Conservation (phyloP, 1,140 invertebrate genomes). For the Plodia interpunctella region DNA sequence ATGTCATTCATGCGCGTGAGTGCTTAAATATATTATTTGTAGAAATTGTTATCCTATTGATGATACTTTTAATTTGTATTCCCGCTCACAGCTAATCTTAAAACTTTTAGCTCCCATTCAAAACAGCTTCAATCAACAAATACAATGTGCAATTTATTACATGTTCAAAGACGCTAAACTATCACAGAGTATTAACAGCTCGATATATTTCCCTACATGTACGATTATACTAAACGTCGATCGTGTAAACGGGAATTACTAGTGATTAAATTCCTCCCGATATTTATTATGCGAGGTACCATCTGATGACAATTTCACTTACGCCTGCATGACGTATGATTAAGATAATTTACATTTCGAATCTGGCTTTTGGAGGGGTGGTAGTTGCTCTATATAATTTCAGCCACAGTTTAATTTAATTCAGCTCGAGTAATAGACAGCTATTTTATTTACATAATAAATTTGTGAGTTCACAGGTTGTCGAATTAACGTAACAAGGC, state of each 20-base stretch:
- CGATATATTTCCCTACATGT: not conserved
- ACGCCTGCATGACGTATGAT: constrained; percentile 27
- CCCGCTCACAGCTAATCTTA: no score
- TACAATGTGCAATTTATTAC: no score
- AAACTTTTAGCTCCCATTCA: no score
- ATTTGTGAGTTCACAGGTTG: no score
- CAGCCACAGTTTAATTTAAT: not conserved
- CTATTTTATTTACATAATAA: constrained; percentile 1
- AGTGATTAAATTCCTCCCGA: constrained; percentile 56
- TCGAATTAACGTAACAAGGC: no score
- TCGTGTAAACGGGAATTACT: constrained; percentile 33
- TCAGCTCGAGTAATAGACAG: not conserved
- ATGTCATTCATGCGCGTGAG: no score
- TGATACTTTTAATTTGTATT: no score
- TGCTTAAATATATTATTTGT: no score
- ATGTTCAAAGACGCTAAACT: no score
- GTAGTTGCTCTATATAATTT: constrained; percentile 1
- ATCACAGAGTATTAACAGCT: not conserved
- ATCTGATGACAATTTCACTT: constrained; percentile 38
- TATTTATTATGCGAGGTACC: constrained; percentile 41
- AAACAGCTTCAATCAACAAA: no score
- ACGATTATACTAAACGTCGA: constrained; percentile 33
- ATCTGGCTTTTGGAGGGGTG: constrained; percentile 8
- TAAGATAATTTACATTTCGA: constrained; percentile 21
- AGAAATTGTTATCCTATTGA: no score